phyloP scores from a whole-genome alignment of 2,888 invertebrate genomes.

The Biston betularia region DNA sequence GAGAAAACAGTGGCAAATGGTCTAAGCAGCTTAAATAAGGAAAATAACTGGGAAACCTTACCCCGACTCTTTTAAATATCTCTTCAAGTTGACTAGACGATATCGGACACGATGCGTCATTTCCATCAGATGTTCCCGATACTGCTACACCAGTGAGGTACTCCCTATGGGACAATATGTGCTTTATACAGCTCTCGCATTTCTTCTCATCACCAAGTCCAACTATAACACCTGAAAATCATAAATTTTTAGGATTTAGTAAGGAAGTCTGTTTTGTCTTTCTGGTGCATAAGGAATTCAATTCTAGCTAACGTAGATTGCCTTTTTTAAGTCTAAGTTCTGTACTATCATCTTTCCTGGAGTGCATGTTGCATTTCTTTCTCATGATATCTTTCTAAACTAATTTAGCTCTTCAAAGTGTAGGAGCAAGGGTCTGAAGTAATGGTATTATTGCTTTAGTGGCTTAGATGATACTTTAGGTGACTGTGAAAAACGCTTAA shows the following conservation, averaged over 20 bases:
- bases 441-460: too few species aligned
- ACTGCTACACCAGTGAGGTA: conserved; percentile 91
- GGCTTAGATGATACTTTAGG: too few species aligned
- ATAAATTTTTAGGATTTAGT: not conserved
- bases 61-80: conserved; percentile 88
- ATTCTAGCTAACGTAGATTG: not conserved
- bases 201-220: conserved; percentile 90
- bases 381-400: too few species aligned
- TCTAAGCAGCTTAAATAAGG: too few species aligned
- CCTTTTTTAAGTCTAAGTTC: too few species aligned
- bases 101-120: conserved; percentile 84
- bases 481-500: too few species aligned
- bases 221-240: conserved; percentile 88
- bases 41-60: conserved; percentile 61
- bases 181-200: conserved; percentile 88
- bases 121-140: conserved; percentile 93
- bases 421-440: too few species aligned
- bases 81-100: conserved; percentile 81
- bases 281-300: not conserved
- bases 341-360: too few species aligned
- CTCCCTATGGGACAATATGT: conserved; percentile 83
- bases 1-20: too few species aligned
- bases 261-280: not conserved
- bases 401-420: too few species aligned
- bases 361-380: too few species aligned